Base-by-base conservation (phyloP, 2,113 vertebrate species). In the Spea multiplicata region DNA sequence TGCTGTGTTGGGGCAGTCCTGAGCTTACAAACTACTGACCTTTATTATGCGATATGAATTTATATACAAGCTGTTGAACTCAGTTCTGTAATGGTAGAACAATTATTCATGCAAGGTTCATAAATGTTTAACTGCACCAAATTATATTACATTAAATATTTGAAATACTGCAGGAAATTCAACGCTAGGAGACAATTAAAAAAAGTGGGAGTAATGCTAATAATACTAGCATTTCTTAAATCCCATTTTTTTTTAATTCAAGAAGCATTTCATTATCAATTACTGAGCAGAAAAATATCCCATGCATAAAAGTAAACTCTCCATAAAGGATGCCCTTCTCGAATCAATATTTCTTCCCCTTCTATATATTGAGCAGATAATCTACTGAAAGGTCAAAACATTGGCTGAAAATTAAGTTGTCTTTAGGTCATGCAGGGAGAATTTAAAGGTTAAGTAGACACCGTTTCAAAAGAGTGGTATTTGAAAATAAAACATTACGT, bases 311-410 rank as follows among this genome's bases (percentile, higher is more conserved):
- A 66, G 50, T 65, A 49, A 44, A 71, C 48, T 72, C 69, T 78
- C 45, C 10, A 66, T 72, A 72, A 78, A 72, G 62, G 47, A 72
- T 78, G 76, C 62, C 57, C 69, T 78, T 78, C 69, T 78, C 44
- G 65, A 72, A 72, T 78, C 76, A 72, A 78, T 78, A 71, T 72
- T 53, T 78, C 76, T 69, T 78, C 76, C 76, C 61, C 57, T 78
- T 72, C 59, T 53, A 78, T 78, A 59, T 72, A 78, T 64, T 66
- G 76, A 78, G 53, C 69, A 78, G 69, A 78, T 78, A 72, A 78
- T 78, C 76, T 78, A 72, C 76, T 78, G 30, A 78, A 78, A 78
- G 76, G 76, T 78, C 76, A 78, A 66, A 65, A 72, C 48, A 50
- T 78, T 61, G 64, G 50, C 72, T 55, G 65, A 66, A 78, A 78